Evolutionary conservation across 1,140 invertebrate species (phyloP).

Genomic region (Drosophila pachea): DNA sequence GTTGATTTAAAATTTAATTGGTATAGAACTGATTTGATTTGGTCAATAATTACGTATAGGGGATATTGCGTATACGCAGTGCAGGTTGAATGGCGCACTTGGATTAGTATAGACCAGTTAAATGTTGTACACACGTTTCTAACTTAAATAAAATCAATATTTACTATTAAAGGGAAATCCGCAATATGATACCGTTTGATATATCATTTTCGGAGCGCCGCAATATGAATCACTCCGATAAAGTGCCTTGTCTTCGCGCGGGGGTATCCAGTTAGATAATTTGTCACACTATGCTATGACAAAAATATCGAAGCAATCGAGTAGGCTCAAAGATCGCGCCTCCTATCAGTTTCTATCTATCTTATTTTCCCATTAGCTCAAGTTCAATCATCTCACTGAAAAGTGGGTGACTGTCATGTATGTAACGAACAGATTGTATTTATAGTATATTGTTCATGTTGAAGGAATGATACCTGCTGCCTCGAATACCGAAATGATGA

Average conservation of each 20-base stretch:
- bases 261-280: too few relatives aligned
- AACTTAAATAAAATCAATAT: background rate
- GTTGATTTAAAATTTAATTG: background rate
- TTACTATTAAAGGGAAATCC: background rate
- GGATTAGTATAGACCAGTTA: too few relatives aligned
- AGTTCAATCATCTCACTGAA: slow-evolving; percentile 47
- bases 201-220: background rate
- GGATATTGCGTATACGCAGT: too few relatives aligned
- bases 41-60: too few relatives aligned
- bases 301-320: too few relatives aligned
- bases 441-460: slow-evolving; percentile 36
- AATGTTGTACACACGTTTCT: too few relatives aligned
- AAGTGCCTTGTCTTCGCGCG: background rate
- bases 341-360: too few relatives aligned
- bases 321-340: too few relatives aligned
- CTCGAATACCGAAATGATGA: slow-evolving; percentile 57
- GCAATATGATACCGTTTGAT: background rate
- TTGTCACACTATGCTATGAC: too few relatives aligned
- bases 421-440: slow-evolving; percentile 34
- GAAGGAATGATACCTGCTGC: slow-evolving; percentile 34
- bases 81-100: too few relatives aligned
- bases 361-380: background rate
- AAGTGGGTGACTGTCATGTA: slow-evolving; percentile 26
- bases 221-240: slow-evolving; percentile 11
- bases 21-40: background rate